These are phyloP conservation scores for Leptinotarsa peninsularis DNA, from an alignment of 2,888 invertebrate genomes.

Conservation along the genomic window DNA sequence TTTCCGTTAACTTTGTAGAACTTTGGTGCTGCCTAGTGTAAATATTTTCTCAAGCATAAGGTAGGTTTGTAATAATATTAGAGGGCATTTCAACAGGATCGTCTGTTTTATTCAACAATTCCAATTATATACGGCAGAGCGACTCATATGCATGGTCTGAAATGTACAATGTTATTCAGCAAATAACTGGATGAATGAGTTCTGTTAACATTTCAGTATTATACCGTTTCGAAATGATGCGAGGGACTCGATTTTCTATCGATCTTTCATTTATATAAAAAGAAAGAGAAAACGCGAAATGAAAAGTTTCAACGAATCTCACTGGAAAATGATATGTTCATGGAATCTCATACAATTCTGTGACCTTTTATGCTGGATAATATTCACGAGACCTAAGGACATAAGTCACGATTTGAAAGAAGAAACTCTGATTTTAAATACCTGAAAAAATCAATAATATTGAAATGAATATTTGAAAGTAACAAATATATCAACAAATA, in stretches of 20 bases:
- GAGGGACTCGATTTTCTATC: not conserved
- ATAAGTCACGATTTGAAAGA: no score
- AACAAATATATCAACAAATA: no score
- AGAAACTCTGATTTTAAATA: no score
- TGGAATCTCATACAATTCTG: no score
- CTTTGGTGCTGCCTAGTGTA: slow-evolving; percentile 14
- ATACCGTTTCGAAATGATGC: not conserved
- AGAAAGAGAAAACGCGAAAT: no score
- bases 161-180: slow-evolving; percentile 3
- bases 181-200: slow-evolving; percentile 4
- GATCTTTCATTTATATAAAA: no score
- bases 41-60: slow-evolving; percentile 14
- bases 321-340: no score
- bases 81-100: slow-evolving; percentile 12
- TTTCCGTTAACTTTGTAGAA: slow-evolving; percentile 7
- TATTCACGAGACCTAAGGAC: no score
- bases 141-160: not conserved
- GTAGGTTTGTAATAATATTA: slow-evolving; percentile 20
- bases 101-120: slow-evolving; percentile 21
- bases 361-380: no score
- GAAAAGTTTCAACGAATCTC: no score
- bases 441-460: no score
- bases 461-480: no score
- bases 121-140: not conserved
- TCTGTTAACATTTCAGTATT: not conserved